phyloP scores from a whole-genome alignment of 1,140 invertebrate genomes.

The Phymastichus coffea region DNA sequence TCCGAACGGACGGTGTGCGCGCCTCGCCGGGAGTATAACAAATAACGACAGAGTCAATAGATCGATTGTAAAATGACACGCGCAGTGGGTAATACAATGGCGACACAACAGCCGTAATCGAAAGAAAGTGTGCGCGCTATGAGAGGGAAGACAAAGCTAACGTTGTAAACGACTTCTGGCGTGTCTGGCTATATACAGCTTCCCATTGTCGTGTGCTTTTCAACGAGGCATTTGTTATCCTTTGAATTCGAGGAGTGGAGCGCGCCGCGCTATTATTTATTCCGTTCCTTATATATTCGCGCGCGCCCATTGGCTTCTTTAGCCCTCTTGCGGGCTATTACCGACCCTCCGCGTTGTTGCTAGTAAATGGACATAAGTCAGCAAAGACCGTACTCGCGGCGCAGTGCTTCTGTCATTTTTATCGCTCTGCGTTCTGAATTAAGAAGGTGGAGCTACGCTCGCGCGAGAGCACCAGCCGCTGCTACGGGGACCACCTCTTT shows the following conservation, averaged over 20 bases:
- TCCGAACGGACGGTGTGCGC: too few relatives aligned
- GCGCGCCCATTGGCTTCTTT: conserved; percentile 27
- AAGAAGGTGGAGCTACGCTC: conserved; percentile 53
- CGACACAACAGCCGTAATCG: too few relatives aligned
- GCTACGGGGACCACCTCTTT: too few relatives aligned
- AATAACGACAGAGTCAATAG: too few relatives aligned
- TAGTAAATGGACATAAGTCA: conserved; percentile 58
- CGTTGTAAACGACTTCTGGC: conserved; percentile 4
- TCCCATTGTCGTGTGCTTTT: conserved; percentile 6
- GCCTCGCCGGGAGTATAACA: too few relatives aligned
- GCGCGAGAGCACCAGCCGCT: background rate
- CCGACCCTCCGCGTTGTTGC: conserved; percentile 43
- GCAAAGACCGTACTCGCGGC: conserved; percentile 35
- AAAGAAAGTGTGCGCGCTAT: too few relatives aligned
- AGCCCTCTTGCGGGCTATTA: background rate
- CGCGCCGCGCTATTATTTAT: conserved; percentile 53
- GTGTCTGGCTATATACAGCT: too few relatives aligned
- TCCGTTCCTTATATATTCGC: conserved; percentile 57
- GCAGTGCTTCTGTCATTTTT: conserved; percentile 58
- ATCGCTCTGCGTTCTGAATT: conserved; percentile 56
- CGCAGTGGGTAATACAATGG: too few relatives aligned
- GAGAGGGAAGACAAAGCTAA: background rate
- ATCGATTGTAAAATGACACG: too few relatives aligned
- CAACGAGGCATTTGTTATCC: too few relatives aligned
- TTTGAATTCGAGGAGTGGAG: conserved; percentile 50